Base-by-base conservation (phyloP, 2,113 vertebrate genomes). In the Silurus meridionalis region DNA sequence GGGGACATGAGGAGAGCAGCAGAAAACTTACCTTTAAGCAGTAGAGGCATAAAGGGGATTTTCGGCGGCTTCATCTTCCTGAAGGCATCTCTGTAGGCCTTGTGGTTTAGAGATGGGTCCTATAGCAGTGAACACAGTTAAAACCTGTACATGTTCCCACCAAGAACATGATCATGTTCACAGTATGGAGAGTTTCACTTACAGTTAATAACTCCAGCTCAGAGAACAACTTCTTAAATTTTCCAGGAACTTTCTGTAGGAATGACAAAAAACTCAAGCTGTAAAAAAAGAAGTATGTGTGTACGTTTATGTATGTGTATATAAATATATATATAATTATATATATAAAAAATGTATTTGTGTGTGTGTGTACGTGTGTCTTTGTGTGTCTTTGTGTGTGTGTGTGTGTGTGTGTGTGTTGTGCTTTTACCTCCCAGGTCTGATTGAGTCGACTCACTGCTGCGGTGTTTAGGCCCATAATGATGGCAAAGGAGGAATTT, bases 21-120 rank as follows among this genome's bases (percentile, higher is more conserved):
- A 19, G 23, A 50, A 19, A 53, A 0, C 37, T 72, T 94, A 99
- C 98, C 98, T 97, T 99, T 99, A 86, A 99, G 94, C 84, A 99
- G 93, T 89, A 99, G 95, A 71, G 98, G 98, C 97, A 99, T 99
- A 92, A 99, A 99, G 67, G 98, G 98, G 75, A 99, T 99, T 94
- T 99, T 99, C 0, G 98, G 98, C 61, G 98, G 96, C 92, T 99
- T 98, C 97, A 99, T 99, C 92, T 97, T 97, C 94, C 97, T 99
- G 94, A 99, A 99, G 57, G 97, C 94, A 88, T 99, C 97, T 93
- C 98, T 96, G 90, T 99, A 99, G 90, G 97, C 98, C 95, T 99
- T 99, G 94, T 99, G 98, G 92, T 99, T 99, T 91, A 99, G 94
- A 87, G 98, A 99, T 61, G 98, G 98, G 91, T 99, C 98, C 98